phyloP scores from a whole-genome alignment of 2,797 vertebrate genomes.

The Ispidina picta region DNA sequence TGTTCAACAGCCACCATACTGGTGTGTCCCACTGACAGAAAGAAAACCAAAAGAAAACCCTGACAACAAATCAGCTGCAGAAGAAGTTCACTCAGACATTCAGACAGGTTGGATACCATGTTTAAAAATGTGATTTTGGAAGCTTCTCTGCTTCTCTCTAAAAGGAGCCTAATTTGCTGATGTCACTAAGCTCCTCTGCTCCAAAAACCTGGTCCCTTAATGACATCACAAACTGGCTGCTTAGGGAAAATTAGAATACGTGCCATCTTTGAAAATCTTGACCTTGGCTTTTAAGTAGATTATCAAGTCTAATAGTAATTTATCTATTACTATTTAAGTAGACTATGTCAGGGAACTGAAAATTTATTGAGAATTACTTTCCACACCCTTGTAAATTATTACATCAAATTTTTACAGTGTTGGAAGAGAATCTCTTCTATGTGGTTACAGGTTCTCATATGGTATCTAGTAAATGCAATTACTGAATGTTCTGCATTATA shows the following conservation, averaged over 20 bases:
- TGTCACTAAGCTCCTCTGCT: neutral
- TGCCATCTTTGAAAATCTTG: neutral
- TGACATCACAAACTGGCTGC: neutral
- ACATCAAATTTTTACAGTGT: neutral
- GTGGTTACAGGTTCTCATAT: neutral
- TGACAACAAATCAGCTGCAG: neutral
- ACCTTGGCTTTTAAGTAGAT: neutral
- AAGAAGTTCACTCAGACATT: neutral
- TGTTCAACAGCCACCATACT: rapidly evolving
- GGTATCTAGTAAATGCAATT: neutral
- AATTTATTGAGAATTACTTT: neutral
- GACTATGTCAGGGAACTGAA: neutral
- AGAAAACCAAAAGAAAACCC: neutral
- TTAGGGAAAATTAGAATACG: neutral
- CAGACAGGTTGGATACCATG: neutral
- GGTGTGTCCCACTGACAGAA: neutral
- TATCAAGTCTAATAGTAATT: neutral
- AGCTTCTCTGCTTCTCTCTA: neutral
- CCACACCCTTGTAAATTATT: neutral
- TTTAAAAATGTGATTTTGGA: neutral
- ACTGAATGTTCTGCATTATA: neutral
- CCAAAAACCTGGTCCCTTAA: neutral
- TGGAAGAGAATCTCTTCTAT: neutral
- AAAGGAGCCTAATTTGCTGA: neutral
- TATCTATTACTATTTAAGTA: no score